Evolutionary conservation across 1,140 invertebrate genomes (phyloP).

Genomic region (Plodia interpunctella): DNA sequence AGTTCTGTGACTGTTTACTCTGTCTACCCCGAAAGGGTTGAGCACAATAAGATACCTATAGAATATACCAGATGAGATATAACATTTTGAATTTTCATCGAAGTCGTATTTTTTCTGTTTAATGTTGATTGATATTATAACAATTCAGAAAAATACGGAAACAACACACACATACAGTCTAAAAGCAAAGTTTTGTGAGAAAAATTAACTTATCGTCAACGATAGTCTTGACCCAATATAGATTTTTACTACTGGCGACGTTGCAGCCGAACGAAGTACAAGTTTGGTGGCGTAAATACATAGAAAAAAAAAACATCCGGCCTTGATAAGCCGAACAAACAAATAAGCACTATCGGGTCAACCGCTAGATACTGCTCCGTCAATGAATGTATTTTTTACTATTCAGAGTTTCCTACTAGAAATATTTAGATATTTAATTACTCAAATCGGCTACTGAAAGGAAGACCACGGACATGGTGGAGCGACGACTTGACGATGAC

Average conservation of each 20-base stretch:
- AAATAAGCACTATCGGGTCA: conserved; percentile 72
- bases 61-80: no score
- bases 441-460: no score
- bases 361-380: conserved; percentile 63
- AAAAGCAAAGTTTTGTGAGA: conserved; percentile 20
- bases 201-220: conserved; percentile 52
- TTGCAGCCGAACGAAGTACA: conserved; percentile 59
- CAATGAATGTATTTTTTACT: conserved; percentile 43
- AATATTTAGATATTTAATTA: background rate
- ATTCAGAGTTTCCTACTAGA: background rate
- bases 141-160: background rate
- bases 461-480: no score
- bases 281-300: conserved; percentile 67
- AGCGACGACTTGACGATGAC: no score
- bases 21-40: no score
- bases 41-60: no score
- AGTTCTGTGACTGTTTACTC: no score
- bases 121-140: no score
- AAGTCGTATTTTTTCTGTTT: no score
- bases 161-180: no score
- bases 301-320: conserved; percentile 74
- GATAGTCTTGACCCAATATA: conserved; percentile 63
- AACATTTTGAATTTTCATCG: no score
- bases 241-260: conserved; percentile 51
- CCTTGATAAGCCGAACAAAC: conserved; percentile 74